phyloP scores from a whole-genome alignment of 2,113 vertebrate species.

The Hemiprocne comata region DNA sequence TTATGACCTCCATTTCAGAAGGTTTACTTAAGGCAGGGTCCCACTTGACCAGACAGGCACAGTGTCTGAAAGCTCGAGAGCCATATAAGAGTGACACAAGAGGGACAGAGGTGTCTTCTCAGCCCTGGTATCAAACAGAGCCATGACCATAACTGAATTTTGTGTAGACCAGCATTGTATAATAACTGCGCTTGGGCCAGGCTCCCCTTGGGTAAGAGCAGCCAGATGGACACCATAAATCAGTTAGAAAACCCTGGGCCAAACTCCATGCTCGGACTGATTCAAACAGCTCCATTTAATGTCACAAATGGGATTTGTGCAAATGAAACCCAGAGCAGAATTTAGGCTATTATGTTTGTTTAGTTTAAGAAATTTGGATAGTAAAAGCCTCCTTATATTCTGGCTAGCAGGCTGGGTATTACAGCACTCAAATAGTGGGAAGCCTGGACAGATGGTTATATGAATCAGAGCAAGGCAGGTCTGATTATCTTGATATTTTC shows the following conservation, averaged over 20 bases:
- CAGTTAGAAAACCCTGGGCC: slow-evolving; percentile 19
- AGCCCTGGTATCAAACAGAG: neutral
- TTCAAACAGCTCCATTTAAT: slow-evolving; percentile 10
- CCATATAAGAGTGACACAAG: neutral
- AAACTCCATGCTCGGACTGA: neutral
- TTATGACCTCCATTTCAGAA: neutral
- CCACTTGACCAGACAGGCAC: neutral
- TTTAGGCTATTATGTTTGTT: slow-evolving; percentile 49
- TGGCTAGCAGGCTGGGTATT: slow-evolving; percentile 38
- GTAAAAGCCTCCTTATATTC: slow-evolving; percentile 37
- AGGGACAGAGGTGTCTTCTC: neutral
- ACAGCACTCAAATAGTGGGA: neutral
- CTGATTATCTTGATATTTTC: slow-evolving; percentile 59
- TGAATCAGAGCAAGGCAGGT: slow-evolving; percentile 38
- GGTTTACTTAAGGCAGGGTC: neutral
- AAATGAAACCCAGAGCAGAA: neutral
- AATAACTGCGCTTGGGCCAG: neutral
- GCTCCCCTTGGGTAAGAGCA: slow-evolving; percentile 1
- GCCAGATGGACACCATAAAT: slow-evolving; percentile 53
- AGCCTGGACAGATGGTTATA: slow-evolving; percentile 59
- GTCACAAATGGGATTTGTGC: slow-evolving; percentile 40
- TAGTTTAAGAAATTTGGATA: slow-evolving; percentile 58
- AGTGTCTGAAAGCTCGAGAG: neutral
- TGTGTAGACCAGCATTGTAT: neutral
- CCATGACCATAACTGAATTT: neutral